Percentiles rank a stretch among this genome's conserved stretches.
These are phyloP conservation scores for Sebastes baramenuke DNA, from an alignment of 2,797 vertebrate genomes.

Conservation along the genomic window DNA sequence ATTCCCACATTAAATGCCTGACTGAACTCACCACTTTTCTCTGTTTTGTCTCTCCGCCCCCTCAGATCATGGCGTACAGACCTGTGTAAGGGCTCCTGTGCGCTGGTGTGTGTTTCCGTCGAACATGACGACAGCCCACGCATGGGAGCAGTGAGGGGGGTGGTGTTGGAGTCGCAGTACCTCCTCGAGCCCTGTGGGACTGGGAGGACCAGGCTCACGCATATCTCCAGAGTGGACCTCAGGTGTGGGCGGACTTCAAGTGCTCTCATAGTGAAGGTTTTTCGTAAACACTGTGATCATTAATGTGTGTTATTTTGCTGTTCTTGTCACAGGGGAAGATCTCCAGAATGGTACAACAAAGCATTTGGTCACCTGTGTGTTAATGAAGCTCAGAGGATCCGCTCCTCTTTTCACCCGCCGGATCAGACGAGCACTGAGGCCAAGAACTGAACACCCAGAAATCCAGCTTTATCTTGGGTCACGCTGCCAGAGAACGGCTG, in stretches of 20 bases:
- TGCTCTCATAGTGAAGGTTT: neutral
- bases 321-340: conserved; percentile 85
- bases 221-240: conserved; percentile 91
- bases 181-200: conserved; percentile 90
- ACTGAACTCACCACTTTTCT: neutral
- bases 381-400: conserved; percentile 89
- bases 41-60: neutral
- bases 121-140: conserved; percentile 88
- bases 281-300: neutral
- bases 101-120: conserved; percentile 88
- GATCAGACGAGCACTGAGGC: conserved; percentile 87
- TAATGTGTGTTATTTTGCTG: neutral
- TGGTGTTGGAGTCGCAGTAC: conserved; percentile 90
- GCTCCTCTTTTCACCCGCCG: conserved; percentile 89
- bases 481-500: conserved; percentile 18
- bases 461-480: conserved; percentile 13
- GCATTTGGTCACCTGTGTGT: conserved; percentile 91
- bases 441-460: conserved; percentile 81
- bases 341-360: conserved; percentile 96
- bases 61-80: conserved; percentile 91
- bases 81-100: conserved; percentile 87
- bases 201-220: conserved; percentile 89
- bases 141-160: conserved; percentile 85
- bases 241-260: conserved; percentile 79
- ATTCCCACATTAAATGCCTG: neutral